Conservation (phyloP, 2,888 invertebrate genomes). For the Anagyrus pseudococci region DNA sequence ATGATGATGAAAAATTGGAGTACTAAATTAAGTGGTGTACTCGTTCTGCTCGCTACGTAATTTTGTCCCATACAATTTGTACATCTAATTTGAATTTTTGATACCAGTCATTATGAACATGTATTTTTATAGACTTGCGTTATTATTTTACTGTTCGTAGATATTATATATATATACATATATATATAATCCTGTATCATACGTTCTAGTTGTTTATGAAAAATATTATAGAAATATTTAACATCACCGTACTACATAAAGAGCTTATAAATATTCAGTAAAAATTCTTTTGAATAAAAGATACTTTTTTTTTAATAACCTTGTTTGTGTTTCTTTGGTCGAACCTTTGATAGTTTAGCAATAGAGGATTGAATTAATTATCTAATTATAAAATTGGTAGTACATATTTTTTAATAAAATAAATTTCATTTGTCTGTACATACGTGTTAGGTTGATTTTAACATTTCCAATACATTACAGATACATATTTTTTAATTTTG, state of each 20-base stretch:
- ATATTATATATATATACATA: constrained; percentile 42
- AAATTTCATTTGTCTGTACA: constrained; percentile 37
- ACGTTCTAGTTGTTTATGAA: constrained; percentile 48
- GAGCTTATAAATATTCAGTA: constrained; percentile 33
- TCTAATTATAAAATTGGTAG: constrained; percentile 13
- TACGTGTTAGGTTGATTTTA: constrained; percentile 12
- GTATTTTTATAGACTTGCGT: constrained; percentile 59
- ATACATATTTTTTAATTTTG: constrained; percentile 26
- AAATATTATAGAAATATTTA: constrained; percentile 36
- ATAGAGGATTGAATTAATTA: constrained; percentile 2
- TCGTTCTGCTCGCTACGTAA: constrained; percentile 30
- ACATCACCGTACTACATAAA: constrained; percentile 27
- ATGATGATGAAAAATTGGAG: constrained; percentile 25
- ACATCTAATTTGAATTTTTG: constrained; percentile 51
- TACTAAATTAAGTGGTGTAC: constrained; percentile 29
- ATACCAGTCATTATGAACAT: constrained; percentile 54
- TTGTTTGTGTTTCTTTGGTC: neutral
- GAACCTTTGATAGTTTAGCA: neutral
- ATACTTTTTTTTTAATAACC: constrained; percentile 15
- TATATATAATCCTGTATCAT: constrained; percentile 43
- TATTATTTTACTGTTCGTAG: constrained; percentile 54
- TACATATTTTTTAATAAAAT: constrained; percentile 38
- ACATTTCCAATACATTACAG: constrained; percentile 14
- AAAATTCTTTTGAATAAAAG: constrained; percentile 28
- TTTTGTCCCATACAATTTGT: constrained; percentile 40